phyloP scores from a whole-genome alignment of 2,113 vertebrate species.

The Apodemus speciosus region DNA sequence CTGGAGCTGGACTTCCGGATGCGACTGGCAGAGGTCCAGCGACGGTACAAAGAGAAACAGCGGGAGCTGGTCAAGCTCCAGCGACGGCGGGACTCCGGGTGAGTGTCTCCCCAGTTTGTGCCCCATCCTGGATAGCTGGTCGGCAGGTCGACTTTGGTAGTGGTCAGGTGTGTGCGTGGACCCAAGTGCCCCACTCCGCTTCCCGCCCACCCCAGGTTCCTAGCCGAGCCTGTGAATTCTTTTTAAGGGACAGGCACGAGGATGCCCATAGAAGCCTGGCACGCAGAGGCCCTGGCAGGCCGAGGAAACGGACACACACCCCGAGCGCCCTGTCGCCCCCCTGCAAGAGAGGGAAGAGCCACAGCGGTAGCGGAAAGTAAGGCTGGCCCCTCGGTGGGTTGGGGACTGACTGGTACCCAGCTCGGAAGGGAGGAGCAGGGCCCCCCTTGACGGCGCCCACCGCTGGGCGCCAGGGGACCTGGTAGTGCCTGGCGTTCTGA shows the following conservation, averaged over 20 bases:
- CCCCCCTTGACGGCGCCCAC: not conserved
- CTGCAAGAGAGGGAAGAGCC: slow-evolving; percentile 91
- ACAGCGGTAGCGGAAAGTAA: slow-evolving; percentile 94
- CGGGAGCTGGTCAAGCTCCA: slow-evolving; percentile 94
- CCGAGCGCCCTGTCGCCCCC: slow-evolving; percentile 87
- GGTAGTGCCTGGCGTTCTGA: slow-evolving; percentile 41
- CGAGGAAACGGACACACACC: slow-evolving; percentile 96
- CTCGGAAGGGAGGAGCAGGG: slow-evolving; percentile 71
- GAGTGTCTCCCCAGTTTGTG: slow-evolving; percentile 75
- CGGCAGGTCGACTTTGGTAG: slow-evolving; percentile 34
- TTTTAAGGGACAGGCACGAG: slow-evolving; percentile 93
- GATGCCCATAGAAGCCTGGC: slow-evolving; percentile 94
- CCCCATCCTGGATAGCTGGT: not conserved
- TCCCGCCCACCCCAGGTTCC: slow-evolving; percentile 82
- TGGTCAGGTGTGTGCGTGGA: slow-evolving; percentile 60
- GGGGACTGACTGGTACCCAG: slow-evolving; percentile 71
- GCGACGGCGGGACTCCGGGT: slow-evolving; percentile 93
- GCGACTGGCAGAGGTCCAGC: slow-evolving; percentile 94
- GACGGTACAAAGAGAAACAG: slow-evolving; percentile 96
- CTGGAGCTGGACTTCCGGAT: slow-evolving; percentile 96
- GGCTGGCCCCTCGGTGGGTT: slow-evolving; percentile 86
- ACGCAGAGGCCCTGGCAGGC: slow-evolving; percentile 95
- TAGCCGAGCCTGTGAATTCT: slow-evolving; percentile 88
- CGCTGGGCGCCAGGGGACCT: slow-evolving; percentile 43
- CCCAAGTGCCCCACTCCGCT: slow-evolving; percentile 3